These are phyloP conservation scores for Hemaris fuciformis DNA, from an alignment of 2,888 invertebrate species.

Conservation along the genomic window DNA sequence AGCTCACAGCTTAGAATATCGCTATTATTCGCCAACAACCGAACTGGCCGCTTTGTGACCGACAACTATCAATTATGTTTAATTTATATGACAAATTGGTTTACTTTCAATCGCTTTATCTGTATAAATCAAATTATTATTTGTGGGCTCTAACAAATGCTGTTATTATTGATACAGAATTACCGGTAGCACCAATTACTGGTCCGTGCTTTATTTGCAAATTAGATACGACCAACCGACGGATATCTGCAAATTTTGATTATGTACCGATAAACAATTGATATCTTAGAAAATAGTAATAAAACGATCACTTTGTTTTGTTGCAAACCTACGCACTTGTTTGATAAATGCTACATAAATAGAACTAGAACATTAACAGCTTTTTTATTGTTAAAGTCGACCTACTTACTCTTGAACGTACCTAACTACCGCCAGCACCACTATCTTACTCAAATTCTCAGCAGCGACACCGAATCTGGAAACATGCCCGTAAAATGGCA, in stretches of 20 bases:
- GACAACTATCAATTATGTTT: constrained; percentile 8
- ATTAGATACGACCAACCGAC: background rate
- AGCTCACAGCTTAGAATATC: background rate
- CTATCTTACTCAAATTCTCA: no score
- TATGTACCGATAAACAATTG: background rate
- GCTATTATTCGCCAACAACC: background rate
- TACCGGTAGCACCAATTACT: constrained; percentile 5
- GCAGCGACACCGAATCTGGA: no score
- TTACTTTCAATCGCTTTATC: constrained; percentile 12
- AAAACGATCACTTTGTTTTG: background rate
- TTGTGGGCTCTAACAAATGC: background rate
- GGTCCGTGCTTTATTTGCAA: background rate
- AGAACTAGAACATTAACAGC: background rate
- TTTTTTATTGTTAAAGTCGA: no score
- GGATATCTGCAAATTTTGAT: constrained; percentile 4
- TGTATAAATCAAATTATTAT: constrained; percentile 10
- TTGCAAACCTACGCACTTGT: constrained; percentile 22
- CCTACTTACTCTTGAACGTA: no score
- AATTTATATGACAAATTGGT: constrained; percentile 13
- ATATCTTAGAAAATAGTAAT: background rate
- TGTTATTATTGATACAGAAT: background rate
- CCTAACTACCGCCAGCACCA: no score
- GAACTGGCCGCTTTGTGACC: background rate
- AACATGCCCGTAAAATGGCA: no score
- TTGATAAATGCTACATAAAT: background rate